Percentiles rank a stretch among this genome's conserved stretches.
Evolutionary conservation across 2,113 vertebrate genomes (phyloP).

Genomic region (Bubalus kerabau): DNA sequence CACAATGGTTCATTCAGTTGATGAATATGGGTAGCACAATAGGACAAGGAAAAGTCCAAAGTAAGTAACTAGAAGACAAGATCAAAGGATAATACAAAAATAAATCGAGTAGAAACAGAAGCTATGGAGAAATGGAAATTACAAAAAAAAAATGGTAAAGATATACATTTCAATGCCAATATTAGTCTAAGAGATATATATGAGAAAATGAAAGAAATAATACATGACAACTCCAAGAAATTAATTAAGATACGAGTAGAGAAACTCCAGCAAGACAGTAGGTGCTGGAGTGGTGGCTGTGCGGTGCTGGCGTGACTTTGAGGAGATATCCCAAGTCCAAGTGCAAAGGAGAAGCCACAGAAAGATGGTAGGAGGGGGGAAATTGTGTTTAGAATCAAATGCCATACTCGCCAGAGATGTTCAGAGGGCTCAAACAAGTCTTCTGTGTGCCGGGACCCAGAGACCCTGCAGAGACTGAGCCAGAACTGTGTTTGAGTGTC

Average conservation of each 20-base stretch:
- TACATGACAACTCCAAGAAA: not conserved
- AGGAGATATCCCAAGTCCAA: not conserved
- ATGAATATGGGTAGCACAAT: not conserved
- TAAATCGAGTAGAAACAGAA: not conserved
- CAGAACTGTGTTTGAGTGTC: not conserved
- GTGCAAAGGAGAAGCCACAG: not conserved
- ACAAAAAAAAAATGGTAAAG: not conserved
- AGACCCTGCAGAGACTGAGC: not conserved
- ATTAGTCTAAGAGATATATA: not conserved
- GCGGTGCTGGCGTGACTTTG: accelerated
- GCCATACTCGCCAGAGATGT: not conserved
- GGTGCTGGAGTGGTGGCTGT: not conserved
- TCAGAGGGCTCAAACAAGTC: not conserved
- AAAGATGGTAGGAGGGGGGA: accelerated
- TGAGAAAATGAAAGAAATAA: not conserved
- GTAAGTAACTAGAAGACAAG: not conserved
- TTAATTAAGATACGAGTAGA: not conserved
- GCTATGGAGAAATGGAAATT: not conserved
- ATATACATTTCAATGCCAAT: not conserved
- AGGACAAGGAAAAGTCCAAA: not conserved
- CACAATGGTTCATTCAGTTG: not conserved
- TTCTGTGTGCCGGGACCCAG: not conserved
- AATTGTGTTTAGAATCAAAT: not conserved
- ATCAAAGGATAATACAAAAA: not conserved
- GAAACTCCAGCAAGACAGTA: not conserved